Conservation (phyloP, 2,113 vertebrate species). For the Salvator merianae region DNA sequence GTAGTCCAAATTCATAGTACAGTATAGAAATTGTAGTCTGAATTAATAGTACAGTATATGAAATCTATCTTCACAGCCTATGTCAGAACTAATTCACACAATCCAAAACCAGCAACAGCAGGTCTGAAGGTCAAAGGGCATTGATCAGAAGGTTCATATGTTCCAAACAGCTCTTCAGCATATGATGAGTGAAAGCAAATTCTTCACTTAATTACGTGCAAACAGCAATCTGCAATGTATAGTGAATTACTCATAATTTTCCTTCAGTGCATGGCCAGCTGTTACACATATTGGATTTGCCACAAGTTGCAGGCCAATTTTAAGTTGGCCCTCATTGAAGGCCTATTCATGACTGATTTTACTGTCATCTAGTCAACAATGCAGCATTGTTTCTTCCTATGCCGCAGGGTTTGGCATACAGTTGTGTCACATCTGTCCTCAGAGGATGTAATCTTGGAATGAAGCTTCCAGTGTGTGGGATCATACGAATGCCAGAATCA, state of each 20-base stretch:
- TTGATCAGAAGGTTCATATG: neutral
- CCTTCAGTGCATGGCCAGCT: neutral
- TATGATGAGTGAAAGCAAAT: neutral
- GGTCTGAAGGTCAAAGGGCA: neutral
- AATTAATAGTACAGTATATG: slow-evolving; percentile 32
- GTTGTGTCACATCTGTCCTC: slow-evolving; percentile 47
- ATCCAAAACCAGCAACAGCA: neutral
- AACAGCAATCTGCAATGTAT: slow-evolving; percentile 4
- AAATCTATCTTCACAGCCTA: slow-evolving; percentile 27
- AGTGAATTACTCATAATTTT: slow-evolving; percentile 5
- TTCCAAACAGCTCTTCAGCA: neutral
- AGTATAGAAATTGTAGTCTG: slow-evolving; percentile 3
- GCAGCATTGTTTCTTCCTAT: slow-evolving; percentile 49
- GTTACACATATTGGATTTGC: slow-evolving; percentile 18
- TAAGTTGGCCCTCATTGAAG: slow-evolving; percentile 47
- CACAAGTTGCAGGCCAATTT: slow-evolving; percentile 16
- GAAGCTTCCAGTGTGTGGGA: slow-evolving; percentile 2
- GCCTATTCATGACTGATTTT: slow-evolving; percentile 55
- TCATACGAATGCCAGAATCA: neutral
- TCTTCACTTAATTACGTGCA: neutral
- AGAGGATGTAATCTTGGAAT: slow-evolving; percentile 32
- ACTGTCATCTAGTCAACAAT: slow-evolving; percentile 50
- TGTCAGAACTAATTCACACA: slow-evolving; percentile 10
- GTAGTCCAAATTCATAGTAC: slow-evolving; percentile 24
- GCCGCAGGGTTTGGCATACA: slow-evolving; percentile 44